Base-by-base conservation (phyloP, 2,797 vertebrate genomes). In the Setipinna tenuifilis region DNA sequence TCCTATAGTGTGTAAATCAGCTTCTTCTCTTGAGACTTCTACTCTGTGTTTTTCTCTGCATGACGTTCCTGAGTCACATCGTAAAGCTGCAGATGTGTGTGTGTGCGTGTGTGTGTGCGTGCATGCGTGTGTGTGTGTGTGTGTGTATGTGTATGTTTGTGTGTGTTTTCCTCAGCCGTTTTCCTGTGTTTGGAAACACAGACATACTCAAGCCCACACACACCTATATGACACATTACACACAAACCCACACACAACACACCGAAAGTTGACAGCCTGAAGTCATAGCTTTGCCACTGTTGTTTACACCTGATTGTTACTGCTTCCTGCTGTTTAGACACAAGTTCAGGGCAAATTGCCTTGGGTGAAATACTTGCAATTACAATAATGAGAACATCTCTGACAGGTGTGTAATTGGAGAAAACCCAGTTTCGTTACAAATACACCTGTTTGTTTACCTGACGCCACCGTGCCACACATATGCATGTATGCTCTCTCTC, bases 71-170 rank as follows among this genome's bases (percentile, higher is more conserved):
- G 25, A 68, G 23, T 1, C 23, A 41, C 35, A 41, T 41, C 35
- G 35, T 41, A 41, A 41, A 41, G 75, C n/a, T 61, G 75, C 31
- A 17, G 59, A 5, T 61, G 59, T 61, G 59, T 61, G 59, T 61
- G 59, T 61, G 59, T 61, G 5, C 28, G 12, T 68, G 62, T 68
- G 62, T 68, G 62, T 68, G 12, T 28, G n/a, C 28, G 62, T 65
- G 61, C 23, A 10, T 65, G 61, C n/a, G 61, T 65, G 61, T 65
- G 10, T 23, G 61, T 65, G 61, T 65, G 61, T 65, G 10, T 65
- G 61, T 23, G 61, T 65, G 61, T 23, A 10, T 65, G 61, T 65
- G 61, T 65, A 21, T 65, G 82, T 83, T 25, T 85, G 85, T 61
- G 81, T 82, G 61, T 65, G 58, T 62, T 68, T 48, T 81, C 75